Base-by-base conservation (phyloP, 2,113 vertebrate genomes). In the Brachyhypopomus gauderio region DNA sequence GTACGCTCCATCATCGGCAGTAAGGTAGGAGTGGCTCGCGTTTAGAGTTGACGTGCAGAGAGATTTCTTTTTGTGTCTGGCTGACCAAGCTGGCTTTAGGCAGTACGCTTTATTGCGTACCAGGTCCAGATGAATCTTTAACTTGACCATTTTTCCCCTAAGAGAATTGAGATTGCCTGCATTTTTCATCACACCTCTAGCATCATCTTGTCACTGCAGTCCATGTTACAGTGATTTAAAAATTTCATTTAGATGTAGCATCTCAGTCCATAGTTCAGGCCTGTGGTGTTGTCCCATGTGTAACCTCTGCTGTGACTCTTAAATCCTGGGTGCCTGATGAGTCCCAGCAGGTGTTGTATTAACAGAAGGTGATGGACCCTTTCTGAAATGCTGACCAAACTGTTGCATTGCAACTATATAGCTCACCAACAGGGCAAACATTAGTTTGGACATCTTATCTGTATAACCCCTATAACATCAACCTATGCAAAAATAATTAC, bases 1-100 rank as follows among this genome's bases (percentile, higher is more conserved):
- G 98, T 99, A 52, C 95, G 97, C 76, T 94, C 96, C 2, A 99
- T 99, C 90, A 98, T 99, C 1, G 96, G 96, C 86, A 97, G 94
- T 88, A 99, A 99, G 96, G 98, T 99, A 95, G 63, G 86, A 3
- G 23, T 1, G 55, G 38, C 66, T 36, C 60, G 19, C 12, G n/a
- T 58, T 45, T 41, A 5, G 52, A 20, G 5, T 36, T 69, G 63
- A 60, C 7, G 2, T 62, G 0, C 0, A 64, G 41, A 48, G 55
- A 63, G 22, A 60, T 60, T 34, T 9, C 9, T 72, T 58, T 45
- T 11, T 63, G 25, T 75, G 12, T 74, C 25, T 16, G 5, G 7
- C 38, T 72, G 16, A 38, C 2, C 9, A 71, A 41, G 22, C 48
- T 58, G 12, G 16, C 20, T n/a, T 41, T n/a, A 41, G 9, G 19